Evolutionary conservation across 2,888 invertebrate species (phyloP), one percentile per base, ranked within the genome.

Genomic region (Epistrophella euchroma): DNA sequence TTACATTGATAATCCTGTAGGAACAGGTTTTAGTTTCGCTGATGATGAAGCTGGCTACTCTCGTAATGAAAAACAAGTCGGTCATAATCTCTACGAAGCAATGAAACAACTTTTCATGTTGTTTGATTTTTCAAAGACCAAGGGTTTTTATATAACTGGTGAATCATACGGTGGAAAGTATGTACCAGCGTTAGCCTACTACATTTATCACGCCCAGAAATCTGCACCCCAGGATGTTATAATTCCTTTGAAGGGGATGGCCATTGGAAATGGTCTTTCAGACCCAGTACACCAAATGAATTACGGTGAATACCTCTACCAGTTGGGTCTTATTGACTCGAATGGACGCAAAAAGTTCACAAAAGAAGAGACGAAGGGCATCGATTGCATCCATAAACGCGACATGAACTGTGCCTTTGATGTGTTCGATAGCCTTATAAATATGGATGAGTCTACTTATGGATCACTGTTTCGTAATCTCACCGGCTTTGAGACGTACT

Each of bases 1-100:
- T 73, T 98, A 97, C 91, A 96, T 98, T 75, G 98, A 98, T 91
- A 98, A 97, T 92, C 98, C 98, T 0, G 98, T 97, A 0, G 97
- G 98, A 2, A 96, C 97, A 2, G 98, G 98, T 0, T 98, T 96
- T 91, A 98, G 98, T 92, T 98, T 97, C 90, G 97, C 98, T 0
- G 94, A 95, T 4, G 92, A 94, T 74, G 95, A 95, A 22, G 94
- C 92, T 74, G 98, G 98, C 0, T 98, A 96, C 92, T 96, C 96
- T 11, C 94, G 93, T 6, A 96, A 97, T 91, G 96, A 98, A 92
- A 95, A 94, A 0, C 95, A 96, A 90, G 96, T 98, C 1, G 98
- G 96, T 0, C 94, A 94, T 66, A 96, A 98, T 91, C 91, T 98
- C 9, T 96, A 97, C 90, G 94, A 94, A 71, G 96, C 96, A 0